phyloP scores from a whole-genome alignment of 2,888 invertebrate species.

The Sinohyriopsis cumingii region DNA sequence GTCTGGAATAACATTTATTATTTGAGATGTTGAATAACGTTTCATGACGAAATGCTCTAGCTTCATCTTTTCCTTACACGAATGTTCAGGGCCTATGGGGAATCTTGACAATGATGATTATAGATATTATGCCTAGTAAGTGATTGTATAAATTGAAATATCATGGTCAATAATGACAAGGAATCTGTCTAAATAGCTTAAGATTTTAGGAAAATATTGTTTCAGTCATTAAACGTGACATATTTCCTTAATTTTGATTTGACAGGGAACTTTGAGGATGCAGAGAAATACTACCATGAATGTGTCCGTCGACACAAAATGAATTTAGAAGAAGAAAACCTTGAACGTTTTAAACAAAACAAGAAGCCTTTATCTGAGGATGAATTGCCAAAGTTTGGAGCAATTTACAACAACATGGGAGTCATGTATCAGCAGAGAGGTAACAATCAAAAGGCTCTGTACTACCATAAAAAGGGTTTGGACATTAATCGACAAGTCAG shows the following conservation, averaged over 20 bases:
- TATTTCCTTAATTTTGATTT: neutral
- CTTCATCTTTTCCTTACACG: no score
- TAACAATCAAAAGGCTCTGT: slow-evolving; percentile 33
- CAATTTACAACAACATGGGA: slow-evolving; percentile 49
- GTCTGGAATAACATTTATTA: no score
- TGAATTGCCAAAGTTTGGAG: slow-evolving; percentile 28
- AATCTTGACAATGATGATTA: no score
- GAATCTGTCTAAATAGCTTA: no score
- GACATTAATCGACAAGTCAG: slow-evolving; percentile 34
- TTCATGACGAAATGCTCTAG: no score
- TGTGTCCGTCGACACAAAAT: slow-evolving; percentile 19
- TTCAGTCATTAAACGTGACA: no score
- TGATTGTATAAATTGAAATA: no score
- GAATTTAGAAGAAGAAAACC: slow-evolving; percentile 26
- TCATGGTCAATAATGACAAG: no score
- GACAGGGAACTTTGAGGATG: slow-evolving; percentile 43
- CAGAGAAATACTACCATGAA: slow-evolving; percentile 35
- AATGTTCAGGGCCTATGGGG: no score
- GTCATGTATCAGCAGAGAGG: slow-evolving; percentile 40
- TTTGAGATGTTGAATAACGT: no score
- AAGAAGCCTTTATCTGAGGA: slow-evolving; percentile 3
- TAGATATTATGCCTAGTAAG: no score
- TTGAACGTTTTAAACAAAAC: neutral
- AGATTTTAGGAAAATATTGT: no score
- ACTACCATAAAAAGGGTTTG: slow-evolving; percentile 38